Base-by-base conservation (phyloP, 2,113 vertebrate species). In the Macquaria australasica region DNA sequence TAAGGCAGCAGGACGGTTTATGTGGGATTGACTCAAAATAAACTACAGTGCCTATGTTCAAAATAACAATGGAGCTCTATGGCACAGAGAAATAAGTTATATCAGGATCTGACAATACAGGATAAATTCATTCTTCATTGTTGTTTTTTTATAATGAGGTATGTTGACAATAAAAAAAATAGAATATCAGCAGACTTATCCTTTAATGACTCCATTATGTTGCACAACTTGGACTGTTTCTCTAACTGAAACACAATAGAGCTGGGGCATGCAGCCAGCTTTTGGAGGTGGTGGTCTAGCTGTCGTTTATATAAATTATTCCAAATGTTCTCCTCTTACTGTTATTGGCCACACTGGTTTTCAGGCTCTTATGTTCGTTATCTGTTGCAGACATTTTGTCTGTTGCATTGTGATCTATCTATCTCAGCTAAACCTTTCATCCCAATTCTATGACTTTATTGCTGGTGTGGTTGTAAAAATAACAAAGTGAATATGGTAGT, bases 221-320 rank as follows among this genome's bases (percentile, higher is more conserved):
- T 80, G 21, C 71, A 55, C 43, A 55, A 62, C 37, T 50, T 73
- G 14, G 20, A 60, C 9, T 85, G 39, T 39, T 64, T 59, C 45
- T 71, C 7, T 4, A 4, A 21, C 55, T 59, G 18, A 81, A 79
- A 56, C 58, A 37, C 31, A 81, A 23, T 37, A 68, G 37, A 5
- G 79, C 39, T 72, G 59, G 4, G 20, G 31, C 43, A 56, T 23
- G 51, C 43, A 77, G 63, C 43, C 43, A 18, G 34, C 12, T 59
- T 69, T 41, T 3, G 5, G 63, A 75, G 31, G 23, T 60, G 21
- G 34, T 34, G 34, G 34, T 77, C 37, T 1, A 3, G 3, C 4
- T 48, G 21, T 11, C 37, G 37, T 64, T 76, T 23, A 21, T 39
- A 80, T 34, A 60, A 53, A 51, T 3, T 8, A 15, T 14, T 70